Conservation (phyloP, 2,888 invertebrate species). For the Barypeithes pellucidus region DNA sequence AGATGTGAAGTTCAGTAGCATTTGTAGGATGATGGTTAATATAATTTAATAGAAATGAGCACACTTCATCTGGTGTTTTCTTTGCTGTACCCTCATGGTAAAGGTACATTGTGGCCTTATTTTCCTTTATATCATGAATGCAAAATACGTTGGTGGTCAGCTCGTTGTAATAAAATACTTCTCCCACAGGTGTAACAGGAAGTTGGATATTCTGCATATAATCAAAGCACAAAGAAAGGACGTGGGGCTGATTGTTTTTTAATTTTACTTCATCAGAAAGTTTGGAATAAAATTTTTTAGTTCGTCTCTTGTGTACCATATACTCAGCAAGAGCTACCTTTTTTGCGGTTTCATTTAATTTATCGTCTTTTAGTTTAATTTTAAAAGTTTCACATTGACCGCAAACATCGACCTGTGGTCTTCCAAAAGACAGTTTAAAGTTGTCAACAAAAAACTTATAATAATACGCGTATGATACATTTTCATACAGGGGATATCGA, state of each 20-base stretch:
- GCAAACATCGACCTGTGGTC: conserved; percentile 53
- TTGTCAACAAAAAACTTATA: conserved; percentile 4
- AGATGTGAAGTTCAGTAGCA: conserved; percentile 17
- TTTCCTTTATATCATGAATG: too few species aligned
- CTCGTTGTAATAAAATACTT: background rate
- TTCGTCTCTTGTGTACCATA: too few species aligned
- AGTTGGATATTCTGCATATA: too few species aligned
- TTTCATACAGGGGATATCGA: background rate
- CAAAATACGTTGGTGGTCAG: background rate
- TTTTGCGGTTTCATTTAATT: conserved; percentile 53
- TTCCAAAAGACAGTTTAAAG: conserved; percentile 42
- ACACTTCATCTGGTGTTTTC: too few species aligned
- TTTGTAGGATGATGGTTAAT: background rate
- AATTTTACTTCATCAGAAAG: too few species aligned
- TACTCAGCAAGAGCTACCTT: too few species aligned
- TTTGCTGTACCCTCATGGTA: too few species aligned
- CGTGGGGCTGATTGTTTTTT: too few species aligned
- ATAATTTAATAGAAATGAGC: background rate
- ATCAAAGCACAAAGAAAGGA: too few species aligned
- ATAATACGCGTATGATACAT: background rate
- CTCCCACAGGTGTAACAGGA: too few species aligned
- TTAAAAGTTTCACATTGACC: conserved; percentile 50
- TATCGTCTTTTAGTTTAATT: conserved; percentile 49
- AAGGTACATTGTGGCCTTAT: too few species aligned
- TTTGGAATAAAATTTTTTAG: too few species aligned